Evolutionary conservation across 1,140 invertebrate genomes (phyloP).

Genomic region (Vanessa tameamea): DNA sequence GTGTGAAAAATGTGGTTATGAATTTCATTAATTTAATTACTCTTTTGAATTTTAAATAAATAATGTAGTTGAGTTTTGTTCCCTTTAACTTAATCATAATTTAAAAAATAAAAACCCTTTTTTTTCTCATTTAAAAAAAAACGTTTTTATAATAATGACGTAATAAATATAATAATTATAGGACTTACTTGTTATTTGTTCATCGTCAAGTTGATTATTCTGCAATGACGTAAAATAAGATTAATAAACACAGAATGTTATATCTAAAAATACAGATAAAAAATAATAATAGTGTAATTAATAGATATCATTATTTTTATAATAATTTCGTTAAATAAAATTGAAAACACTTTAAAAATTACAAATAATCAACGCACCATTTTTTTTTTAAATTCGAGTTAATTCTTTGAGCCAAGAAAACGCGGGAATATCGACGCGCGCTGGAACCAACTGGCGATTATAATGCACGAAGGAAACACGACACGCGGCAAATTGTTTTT

Average conservation of each 20-base stretch:
- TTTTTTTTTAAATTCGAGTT: conserved; percentile 36
- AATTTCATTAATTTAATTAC: too few species aligned
- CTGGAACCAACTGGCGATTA: conserved; percentile 52
- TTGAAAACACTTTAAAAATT: not conserved
- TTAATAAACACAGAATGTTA: not conserved
- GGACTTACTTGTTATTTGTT: conserved; percentile 84
- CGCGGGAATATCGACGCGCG: conserved; percentile 44
- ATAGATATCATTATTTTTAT: conserved; percentile 1
- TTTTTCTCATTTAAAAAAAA: too few species aligned
- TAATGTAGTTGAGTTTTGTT: too few species aligned
- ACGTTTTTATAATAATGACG: not conserved
- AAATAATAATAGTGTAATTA: not conserved
- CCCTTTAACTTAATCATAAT: too few species aligned
- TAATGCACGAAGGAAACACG: conserved; percentile 52
- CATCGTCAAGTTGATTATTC: conserved; percentile 81
- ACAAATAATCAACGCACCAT: conserved; percentile 50
- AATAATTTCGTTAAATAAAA: not conserved
- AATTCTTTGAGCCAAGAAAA: conserved; percentile 26
- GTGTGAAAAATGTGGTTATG: not conserved
- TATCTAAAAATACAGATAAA: not conserved
- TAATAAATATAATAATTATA: conserved; percentile 15
- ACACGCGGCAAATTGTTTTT: conserved; percentile 33
- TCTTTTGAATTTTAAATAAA: too few species aligned
- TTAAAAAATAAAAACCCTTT: too few species aligned
- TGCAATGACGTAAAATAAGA: conserved; percentile 57